These are phyloP conservation scores for Euwallacea fornicatus DNA, from an alignment of 1,140 invertebrate genomes.

Conservation along the genomic window DNA sequence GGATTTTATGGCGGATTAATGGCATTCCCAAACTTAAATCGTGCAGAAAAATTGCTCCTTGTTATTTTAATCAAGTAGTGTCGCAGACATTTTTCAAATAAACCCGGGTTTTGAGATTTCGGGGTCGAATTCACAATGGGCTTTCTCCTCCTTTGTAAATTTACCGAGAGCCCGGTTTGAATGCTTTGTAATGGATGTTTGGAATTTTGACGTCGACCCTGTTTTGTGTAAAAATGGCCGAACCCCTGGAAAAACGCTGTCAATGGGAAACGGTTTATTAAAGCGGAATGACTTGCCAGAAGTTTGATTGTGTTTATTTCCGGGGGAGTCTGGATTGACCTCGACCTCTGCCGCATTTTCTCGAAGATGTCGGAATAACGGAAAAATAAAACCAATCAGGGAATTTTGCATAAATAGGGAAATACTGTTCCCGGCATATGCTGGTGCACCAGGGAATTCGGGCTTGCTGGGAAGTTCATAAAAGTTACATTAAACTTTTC, in stretches of 20 bases:
- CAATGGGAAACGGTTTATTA: slow-evolving; percentile 20
- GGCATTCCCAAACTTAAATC: slow-evolving; percentile 19
- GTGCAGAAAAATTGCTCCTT: slow-evolving; percentile 22
- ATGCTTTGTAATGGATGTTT: slow-evolving; percentile 21
- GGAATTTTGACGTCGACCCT: slow-evolving; percentile 16
- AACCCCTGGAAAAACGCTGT: slow-evolving; percentile 16
- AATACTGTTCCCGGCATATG: too few relatives aligned
- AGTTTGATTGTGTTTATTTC: slow-evolving; percentile 20
- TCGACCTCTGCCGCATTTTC: neutral
- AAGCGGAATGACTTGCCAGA: slow-evolving; percentile 22
- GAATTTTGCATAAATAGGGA: too few relatives aligned
- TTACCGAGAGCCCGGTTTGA: neutral
- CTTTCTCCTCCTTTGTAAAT: slow-evolving; percentile 10
- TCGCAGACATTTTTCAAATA: slow-evolving; percentile 23
- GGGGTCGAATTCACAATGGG: slow-evolving; percentile 19
- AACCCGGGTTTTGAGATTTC: slow-evolving; percentile 14
- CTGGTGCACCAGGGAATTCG: too few relatives aligned
- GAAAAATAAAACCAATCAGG: too few relatives aligned
- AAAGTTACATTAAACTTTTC: too few relatives aligned
- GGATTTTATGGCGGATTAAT: slow-evolving; percentile 18
- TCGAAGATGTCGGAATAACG: too few relatives aligned
- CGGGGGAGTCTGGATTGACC: slow-evolving; percentile 2
- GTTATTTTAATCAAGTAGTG: slow-evolving; percentile 30
- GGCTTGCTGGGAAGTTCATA: too few relatives aligned
- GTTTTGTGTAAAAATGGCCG: slow-evolving; percentile 17